Percentiles rank a stretch among this genome's conserved stretches.
phyloP scores from a whole-genome alignment of 2,888 invertebrate species.

The Pyralis farinalis region DNA sequence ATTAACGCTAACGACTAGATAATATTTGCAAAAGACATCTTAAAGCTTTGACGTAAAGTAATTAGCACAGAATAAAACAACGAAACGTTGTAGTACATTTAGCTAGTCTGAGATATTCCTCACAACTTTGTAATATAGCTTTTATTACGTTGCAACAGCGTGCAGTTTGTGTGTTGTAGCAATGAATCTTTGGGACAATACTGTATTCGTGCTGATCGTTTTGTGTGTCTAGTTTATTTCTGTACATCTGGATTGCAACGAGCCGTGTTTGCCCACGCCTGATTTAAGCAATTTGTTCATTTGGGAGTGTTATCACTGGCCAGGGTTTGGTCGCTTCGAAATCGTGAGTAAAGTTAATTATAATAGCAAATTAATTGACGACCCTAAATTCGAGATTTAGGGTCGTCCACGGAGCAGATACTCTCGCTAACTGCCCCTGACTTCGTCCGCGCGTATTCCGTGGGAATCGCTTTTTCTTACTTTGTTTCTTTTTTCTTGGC shows the following conservation, averaged over 20 bases:
- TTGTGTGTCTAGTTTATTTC: constrained; percentile 62
- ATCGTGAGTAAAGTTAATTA: neutral
- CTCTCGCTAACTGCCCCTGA: no score
- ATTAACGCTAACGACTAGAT: constrained; percentile 2
- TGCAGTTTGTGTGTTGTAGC: neutral
- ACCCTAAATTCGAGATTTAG: no score
- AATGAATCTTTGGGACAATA: constrained; percentile 16
- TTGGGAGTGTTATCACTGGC: constrained; percentile 19
- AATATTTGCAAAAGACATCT: constrained; percentile 4
- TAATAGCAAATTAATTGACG: no score
- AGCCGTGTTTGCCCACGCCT: constrained; percentile 38
- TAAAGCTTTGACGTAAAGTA: constrained; percentile 7
- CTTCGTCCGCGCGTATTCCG: no score
- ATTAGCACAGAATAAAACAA: constrained; percentile 1
- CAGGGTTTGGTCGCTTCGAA: neutral
- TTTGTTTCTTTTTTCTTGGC: no score
- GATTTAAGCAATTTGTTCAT: constrained; percentile 46
- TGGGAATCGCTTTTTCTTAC: no score
- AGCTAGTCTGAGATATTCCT: neutral
- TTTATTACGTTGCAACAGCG: neutral
- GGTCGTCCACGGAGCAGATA: no score
- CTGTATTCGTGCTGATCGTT: constrained; percentile 30
- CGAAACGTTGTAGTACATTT: neutral
- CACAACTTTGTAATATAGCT: neutral
- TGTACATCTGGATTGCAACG: constrained; percentile 31